phyloP scores from a whole-genome alignment of 2,888 invertebrate species.

The Bimastos eiseni region DNA sequence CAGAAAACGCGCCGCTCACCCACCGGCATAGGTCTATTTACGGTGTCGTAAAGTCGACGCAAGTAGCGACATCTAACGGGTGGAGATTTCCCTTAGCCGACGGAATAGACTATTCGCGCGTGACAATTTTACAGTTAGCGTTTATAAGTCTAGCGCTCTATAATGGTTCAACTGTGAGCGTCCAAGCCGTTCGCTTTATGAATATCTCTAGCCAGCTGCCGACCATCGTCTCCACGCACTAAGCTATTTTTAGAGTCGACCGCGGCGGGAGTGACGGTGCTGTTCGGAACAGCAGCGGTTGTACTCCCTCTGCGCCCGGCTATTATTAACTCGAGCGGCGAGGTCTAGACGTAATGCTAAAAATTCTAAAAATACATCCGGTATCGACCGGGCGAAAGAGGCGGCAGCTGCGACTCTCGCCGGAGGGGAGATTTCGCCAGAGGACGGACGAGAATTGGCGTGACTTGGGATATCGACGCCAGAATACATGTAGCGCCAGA shows the following conservation, averaged over 20 bases:
- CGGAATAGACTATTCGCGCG: not conserved
- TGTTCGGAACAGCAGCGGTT: not conserved
- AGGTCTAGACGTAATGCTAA: not conserved
- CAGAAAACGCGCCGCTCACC: not conserved
- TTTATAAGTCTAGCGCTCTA: not conserved
- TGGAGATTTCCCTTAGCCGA: not conserved
- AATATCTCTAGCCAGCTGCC: not conserved
- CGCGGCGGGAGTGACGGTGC: not conserved
- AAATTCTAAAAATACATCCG: not conserved
- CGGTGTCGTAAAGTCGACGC: not conserved
- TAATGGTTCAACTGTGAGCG: not conserved
- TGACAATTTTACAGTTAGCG: not conserved
- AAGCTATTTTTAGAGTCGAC: not conserved
- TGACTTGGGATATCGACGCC: not conserved
- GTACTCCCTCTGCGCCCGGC: not conserved
- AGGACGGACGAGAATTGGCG: constrained; percentile 21
- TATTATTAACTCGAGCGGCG: not conserved
- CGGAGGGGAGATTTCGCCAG: not conserved
- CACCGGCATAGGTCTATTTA: not conserved
- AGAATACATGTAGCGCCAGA: not conserved
- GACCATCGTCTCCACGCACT: not conserved
- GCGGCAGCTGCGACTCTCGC: not conserved
- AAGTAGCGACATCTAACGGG: not conserved
- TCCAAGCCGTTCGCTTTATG: not conserved
- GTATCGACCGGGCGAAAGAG: not conserved